These are phyloP conservation scores for Pygocentrus nattereri DNA, from an alignment of 2,797 vertebrate species.

Conservation along the genomic window DNA sequence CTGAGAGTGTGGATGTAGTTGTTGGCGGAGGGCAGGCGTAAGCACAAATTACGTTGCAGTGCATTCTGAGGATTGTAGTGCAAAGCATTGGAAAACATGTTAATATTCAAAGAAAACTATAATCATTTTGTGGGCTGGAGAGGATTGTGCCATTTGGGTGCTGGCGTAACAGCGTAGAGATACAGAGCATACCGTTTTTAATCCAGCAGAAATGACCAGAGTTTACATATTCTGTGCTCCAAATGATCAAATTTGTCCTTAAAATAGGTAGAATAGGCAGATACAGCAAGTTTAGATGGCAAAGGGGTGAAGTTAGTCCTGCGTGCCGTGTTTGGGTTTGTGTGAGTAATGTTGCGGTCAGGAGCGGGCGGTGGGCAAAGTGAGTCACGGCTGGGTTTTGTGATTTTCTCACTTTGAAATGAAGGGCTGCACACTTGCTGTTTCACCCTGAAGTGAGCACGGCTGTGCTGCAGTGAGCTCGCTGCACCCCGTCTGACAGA, in stretches of 20 bases:
- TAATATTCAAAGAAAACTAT: too few relatives aligned
- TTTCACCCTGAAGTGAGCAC: neutral
- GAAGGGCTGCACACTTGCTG: slow-evolving; percentile 6
- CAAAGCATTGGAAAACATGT: too few relatives aligned
- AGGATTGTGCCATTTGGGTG: too few relatives aligned
- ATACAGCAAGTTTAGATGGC: neutral
- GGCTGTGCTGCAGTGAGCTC: neutral
- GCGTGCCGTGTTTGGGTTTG: neutral
- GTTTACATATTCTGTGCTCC: too few relatives aligned
- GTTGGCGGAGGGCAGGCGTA: too few relatives aligned
- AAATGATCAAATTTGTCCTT: too few relatives aligned
- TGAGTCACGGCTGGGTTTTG: slow-evolving; percentile 31
- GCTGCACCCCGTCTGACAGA: neutral
- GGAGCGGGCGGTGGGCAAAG: neutral
- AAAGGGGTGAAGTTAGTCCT: neutral
- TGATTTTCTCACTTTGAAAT: slow-evolving; percentile 29
- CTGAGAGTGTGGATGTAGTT: too few relatives aligned
- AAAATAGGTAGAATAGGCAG: neutral
- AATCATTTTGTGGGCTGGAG: too few relatives aligned
- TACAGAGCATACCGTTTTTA: too few relatives aligned
- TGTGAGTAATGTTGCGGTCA: neutral
- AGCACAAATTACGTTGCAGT: too few relatives aligned
- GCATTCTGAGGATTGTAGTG: too few relatives aligned
- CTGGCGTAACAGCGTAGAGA: neutral
- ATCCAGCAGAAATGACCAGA: too few relatives aligned